Evolutionary conservation across 2,113 vertebrate species (phyloP).

Genomic region (Pangasianodon gigas): DNA sequence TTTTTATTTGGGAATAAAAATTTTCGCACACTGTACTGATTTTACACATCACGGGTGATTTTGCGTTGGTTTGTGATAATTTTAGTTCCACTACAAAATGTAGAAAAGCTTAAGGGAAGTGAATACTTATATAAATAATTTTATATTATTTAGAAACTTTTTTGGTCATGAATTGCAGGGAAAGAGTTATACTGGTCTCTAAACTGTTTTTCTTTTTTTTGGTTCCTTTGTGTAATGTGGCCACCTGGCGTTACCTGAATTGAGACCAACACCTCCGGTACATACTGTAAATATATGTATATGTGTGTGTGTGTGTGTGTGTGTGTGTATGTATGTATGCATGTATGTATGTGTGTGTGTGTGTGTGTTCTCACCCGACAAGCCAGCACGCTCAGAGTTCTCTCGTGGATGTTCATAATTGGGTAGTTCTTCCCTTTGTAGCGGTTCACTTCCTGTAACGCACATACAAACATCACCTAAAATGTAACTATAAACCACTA

Average conservation of each 20-base stretch:
- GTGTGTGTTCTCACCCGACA: conserved; percentile 81
- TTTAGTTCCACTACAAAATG: too few species aligned
- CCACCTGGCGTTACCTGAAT: too few species aligned
- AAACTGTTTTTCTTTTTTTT: neutral
- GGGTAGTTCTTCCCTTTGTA: conserved; percentile 99
- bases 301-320: conserved; percentile 17
- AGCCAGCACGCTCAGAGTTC: conserved; percentile 93
- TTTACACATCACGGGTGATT: neutral
- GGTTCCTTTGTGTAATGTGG: too few species aligned
- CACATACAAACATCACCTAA: neutral
- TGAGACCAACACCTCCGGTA: neutral
- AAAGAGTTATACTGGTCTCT: neutral
- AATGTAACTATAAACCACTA: neutral
- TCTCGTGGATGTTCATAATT: conserved; percentile 97
- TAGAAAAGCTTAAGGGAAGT: too few species aligned
- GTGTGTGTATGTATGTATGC: neutral
- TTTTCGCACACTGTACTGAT: neutral
- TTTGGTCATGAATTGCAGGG: neutral
- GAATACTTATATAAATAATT: neutral
- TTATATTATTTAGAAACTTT: neutral
- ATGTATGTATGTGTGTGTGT: conserved; percentile 10
- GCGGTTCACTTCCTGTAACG: conserved; percentile 89
- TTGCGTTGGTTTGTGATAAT: too few species aligned
- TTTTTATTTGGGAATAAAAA: neutral
- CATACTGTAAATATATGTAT: neutral